Conservation (phyloP, 2,888 invertebrate genomes). For the Autographa gamma region DNA sequence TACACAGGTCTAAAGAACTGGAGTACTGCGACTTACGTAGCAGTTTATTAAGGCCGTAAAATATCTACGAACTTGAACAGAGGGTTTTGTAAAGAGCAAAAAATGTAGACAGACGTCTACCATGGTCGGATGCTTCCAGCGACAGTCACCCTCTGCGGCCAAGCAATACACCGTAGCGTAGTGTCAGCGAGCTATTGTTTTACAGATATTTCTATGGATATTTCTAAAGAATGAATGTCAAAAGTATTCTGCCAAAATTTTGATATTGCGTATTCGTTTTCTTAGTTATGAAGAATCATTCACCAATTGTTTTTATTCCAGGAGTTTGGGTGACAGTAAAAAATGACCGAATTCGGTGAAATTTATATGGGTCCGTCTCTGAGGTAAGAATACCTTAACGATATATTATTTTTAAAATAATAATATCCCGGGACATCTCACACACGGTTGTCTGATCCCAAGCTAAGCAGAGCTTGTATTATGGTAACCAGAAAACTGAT, state of each 20-base stretch:
- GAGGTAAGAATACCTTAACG: too few species aligned
- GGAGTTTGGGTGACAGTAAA: too few species aligned
- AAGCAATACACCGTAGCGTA: not conserved
- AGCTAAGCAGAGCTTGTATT: too few species aligned
- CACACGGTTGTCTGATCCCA: too few species aligned
- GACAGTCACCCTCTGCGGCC: not conserved
- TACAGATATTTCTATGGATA: too few species aligned
- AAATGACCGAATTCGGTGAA: too few species aligned
- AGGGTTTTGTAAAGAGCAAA: constrained; percentile 1
- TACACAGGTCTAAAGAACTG: too few species aligned
- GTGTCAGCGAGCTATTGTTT: not conserved
- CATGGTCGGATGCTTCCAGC: not conserved
- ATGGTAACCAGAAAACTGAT: too few species aligned
- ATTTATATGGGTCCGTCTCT: too few species aligned
- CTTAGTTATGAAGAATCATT: not conserved
- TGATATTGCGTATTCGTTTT: not conserved
- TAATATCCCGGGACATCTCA: too few species aligned
- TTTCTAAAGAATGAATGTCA: not conserved
- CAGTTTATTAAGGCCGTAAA: not conserved
- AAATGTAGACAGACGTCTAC: constrained; percentile 4
- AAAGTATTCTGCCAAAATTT: not conserved
- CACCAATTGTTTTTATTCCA: too few species aligned
- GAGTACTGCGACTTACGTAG: not conserved
- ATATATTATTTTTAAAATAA: too few species aligned
- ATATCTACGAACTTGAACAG: not conserved